Evolutionary conservation across 2,888 invertebrate genomes (phyloP).

Genomic region (Acrobasis suavella): DNA sequence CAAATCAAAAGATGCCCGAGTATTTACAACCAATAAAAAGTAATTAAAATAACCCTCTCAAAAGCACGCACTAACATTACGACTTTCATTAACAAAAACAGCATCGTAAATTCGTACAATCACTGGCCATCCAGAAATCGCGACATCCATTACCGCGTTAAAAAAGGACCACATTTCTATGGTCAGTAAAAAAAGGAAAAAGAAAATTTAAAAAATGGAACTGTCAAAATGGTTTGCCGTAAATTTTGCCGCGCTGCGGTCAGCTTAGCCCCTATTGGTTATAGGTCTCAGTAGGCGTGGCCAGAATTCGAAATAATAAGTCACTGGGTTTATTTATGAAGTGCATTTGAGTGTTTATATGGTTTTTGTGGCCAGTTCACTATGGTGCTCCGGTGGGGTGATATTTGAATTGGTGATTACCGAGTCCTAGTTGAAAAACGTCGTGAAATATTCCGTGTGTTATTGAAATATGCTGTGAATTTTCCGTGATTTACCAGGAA

Average conservation of each 20-base stretch:
- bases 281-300: conserved; percentile 60
- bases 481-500: conserved; percentile 15
- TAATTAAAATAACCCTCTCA: conserved; percentile 12
- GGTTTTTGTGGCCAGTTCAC: conserved; percentile 50
- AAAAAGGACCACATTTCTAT: conserved; percentile 55
- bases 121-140: conserved; percentile 62
- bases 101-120: conserved; percentile 69
- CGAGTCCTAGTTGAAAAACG: conserved; percentile 34
- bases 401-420: conserved; percentile 59
- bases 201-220: conserved; percentile 66
- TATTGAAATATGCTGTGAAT: conserved; percentile 1
- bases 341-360: conserved; percentile 60
- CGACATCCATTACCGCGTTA: conserved; percentile 58
- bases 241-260: conserved; percentile 67
- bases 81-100: conserved; percentile 69
- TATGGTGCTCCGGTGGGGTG: conserved; percentile 52
- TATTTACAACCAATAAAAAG: conserved; percentile 17
- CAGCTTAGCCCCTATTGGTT: conserved; percentile 57
- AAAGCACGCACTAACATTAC: conserved; percentile 32
- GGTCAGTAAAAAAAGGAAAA: conserved; percentile 55
- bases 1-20: conserved; percentile 14
- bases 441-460: conserved; percentile 26
- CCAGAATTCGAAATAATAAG: conserved; percentile 59
- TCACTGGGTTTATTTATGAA: conserved; percentile 71
- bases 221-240: conserved; percentile 79